Evolutionary conservation across 1,140 invertebrate species (phyloP), one percentile per base, ranked within the genome.

Genomic region (Zaprionus lachaisei): DNA sequence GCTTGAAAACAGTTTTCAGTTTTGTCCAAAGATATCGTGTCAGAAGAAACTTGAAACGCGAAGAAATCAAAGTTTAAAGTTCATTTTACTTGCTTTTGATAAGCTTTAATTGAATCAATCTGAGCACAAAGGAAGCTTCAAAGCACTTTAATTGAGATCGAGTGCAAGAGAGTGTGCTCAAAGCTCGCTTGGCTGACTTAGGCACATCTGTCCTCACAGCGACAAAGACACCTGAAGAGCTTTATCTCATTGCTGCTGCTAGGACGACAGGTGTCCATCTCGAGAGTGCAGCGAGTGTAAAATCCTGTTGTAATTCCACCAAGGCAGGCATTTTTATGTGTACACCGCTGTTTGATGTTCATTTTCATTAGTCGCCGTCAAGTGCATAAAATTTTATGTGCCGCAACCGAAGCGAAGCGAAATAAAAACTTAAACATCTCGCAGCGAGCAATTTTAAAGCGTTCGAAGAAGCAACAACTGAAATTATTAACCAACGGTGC

Each of bases 361-460:
- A 77, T 73, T 56, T 79, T 68, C 69, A 69, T 80, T 69, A 72
- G 41, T 61, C 41, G 66, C 62, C 54, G 20, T 68, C 20, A 26
- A 80, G 70, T 72, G 57, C 73, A 76, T 65, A 56, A 72, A 72
- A 65, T 76, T 76, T 76, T 41, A 72, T 76, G 68, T 26, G 51
- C 22, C 49, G 6, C 38, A 47, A 20, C 62, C n/a, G 26, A 64
- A 37, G 7, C 62, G 61, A 72, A 26, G 15, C 38, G 31, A 61
- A 60, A 54, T 14, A 31, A 34, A 57, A 75, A 54, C 44, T 76
- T 65, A 49, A 76, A 64, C n/a, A 28, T 41, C 66, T 38, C 14
- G 22, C n/a, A 34, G 60, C 67, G 4, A 34, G 15, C 6, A 58
- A 65, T 62, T 70, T 84, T 79, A 71, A 84, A 79, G 80, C 37